Evolutionary conservation across 2,888 invertebrate species (phyloP).

Genomic region (Nesidiocoris tenuis): DNA sequence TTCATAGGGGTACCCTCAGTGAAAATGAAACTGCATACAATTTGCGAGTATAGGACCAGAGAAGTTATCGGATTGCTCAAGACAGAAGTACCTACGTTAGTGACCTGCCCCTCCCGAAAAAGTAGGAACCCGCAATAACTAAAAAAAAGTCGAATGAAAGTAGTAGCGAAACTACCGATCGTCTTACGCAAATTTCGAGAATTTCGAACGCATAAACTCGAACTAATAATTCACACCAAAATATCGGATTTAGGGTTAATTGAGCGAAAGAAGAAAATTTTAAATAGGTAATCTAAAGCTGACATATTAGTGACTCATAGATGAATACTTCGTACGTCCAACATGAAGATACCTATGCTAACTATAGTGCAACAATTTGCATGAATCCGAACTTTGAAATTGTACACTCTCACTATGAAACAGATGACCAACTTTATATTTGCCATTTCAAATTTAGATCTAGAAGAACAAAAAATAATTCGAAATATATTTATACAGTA

Average conservation of each 20-base stretch:
- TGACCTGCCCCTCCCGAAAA: neutral
- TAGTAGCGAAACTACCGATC: neutral
- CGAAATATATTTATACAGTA: conserved; percentile 49
- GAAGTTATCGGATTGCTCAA: neutral
- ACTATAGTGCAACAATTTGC: no score
- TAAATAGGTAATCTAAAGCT: conserved; percentile 28
- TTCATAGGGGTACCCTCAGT: no score
- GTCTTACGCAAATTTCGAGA: no score
- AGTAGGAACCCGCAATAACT: neutral
- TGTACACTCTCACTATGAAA: conserved; percentile 39
- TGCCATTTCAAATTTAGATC: conserved; percentile 37
- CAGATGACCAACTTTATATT: conserved; percentile 48
- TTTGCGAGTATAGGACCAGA: neutral
- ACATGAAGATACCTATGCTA: conserved; percentile 37
- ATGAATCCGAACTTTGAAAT: conserved; percentile 29
- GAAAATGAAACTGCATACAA: no score
- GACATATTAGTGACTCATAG: conserved; percentile 44
- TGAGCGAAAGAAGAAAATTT: conserved; percentile 6
- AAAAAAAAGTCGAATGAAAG: no score
- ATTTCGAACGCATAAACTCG: no score
- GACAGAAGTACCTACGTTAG: neutral
- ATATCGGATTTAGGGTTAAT: neutral
- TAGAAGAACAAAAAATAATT: conserved; percentile 45
- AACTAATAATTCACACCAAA: conserved; percentile 15
- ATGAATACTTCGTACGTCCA: conserved; percentile 43